Evolutionary conservation across 2,888 invertebrate species (phyloP).

Genomic region (Labia minor): DNA sequence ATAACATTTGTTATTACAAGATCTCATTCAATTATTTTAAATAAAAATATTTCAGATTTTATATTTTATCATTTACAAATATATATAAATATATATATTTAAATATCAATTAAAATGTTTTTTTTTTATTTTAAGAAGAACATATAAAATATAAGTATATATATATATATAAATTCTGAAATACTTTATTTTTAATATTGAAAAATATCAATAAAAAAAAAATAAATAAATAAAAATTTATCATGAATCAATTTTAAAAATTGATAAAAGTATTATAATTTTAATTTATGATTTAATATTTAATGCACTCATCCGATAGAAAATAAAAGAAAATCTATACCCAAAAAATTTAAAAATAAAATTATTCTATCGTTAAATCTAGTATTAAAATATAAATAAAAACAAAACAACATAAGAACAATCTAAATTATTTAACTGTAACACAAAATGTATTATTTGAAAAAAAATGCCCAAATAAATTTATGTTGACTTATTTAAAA

Average conservation of each 20-base stretch:
- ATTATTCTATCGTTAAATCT: constrained; percentile 1
- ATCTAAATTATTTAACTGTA: not conserved
- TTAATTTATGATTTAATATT: not conserved
- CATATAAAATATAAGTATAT: not conserved
- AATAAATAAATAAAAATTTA: not conserved
- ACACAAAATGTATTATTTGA: not conserved
- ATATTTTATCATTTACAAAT: not conserved
- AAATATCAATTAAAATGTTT: not conserved
- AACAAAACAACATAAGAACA: not conserved
- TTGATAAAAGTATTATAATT: not conserved
- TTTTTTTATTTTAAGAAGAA: not conserved
- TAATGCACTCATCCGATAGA: constrained; percentile 2
- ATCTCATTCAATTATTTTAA: not conserved
- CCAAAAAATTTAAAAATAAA: not conserved
- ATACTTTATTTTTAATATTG: not conserved
- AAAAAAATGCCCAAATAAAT: constrained; percentile 1
- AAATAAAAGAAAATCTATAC: not conserved
- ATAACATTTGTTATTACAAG: not conserved
- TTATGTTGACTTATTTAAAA: not conserved
- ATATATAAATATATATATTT: not conserved
- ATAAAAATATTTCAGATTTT: not conserved
- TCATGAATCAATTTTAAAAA: not conserved
- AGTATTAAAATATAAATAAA: too few species aligned
- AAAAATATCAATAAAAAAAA: not conserved
- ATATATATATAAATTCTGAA: not conserved